These are phyloP conservation scores for Alloplasta piceator DNA, from an alignment of 2,888 invertebrate genomes.

Conservation along the genomic window DNA sequence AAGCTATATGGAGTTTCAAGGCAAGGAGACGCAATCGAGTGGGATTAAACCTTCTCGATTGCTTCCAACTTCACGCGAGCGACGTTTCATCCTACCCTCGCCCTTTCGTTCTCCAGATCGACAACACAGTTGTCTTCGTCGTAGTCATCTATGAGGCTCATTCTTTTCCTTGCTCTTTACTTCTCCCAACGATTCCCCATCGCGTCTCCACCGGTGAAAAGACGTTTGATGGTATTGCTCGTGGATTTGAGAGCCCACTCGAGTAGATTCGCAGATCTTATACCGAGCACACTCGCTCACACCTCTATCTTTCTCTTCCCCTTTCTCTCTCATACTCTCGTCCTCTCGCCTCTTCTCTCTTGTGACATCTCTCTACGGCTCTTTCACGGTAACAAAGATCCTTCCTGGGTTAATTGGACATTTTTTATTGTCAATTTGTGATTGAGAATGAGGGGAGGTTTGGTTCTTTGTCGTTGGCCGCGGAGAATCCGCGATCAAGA, in stretches of 20 bases:
- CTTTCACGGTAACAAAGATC: slow-evolving; percentile 56
- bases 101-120: slow-evolving; percentile 16
- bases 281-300: slow-evolving; percentile 48
- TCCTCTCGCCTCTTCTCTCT: slow-evolving; percentile 51
- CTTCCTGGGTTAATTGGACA: slow-evolving; percentile 81
- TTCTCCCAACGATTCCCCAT: slow-evolving; percentile 47
- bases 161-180: slow-evolving; percentile 56
- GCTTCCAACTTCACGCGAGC: slow-evolving; percentile 81
- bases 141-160: slow-evolving; percentile 42
- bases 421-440: slow-evolving; percentile 83
- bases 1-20: slow-evolving; percentile 72
- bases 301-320: slow-evolving; percentile 16
- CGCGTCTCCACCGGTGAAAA: slow-evolving; percentile 69
- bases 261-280: slow-evolving; percentile 55
- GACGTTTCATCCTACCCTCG: slow-evolving; percentile 61
- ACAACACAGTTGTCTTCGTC: slow-evolving; percentile 29
- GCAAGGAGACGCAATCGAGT: slow-evolving; percentile 80
- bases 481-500: slow-evolving; percentile 57
- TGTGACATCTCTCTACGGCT: slow-evolving; percentile 6
- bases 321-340: slow-evolving; percentile 43
- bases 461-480: slow-evolving; percentile 70
- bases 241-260: slow-evolving; percentile 57
- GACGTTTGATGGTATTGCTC: slow-evolving; percentile 65
- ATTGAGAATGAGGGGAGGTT: slow-evolving; percentile 76
- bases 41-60: slow-evolving; percentile 82